These are phyloP conservation scores for Spinus olivaceus DNA, from an alignment of 2,797 vertebrate species.

Conservation along the genomic window DNA sequence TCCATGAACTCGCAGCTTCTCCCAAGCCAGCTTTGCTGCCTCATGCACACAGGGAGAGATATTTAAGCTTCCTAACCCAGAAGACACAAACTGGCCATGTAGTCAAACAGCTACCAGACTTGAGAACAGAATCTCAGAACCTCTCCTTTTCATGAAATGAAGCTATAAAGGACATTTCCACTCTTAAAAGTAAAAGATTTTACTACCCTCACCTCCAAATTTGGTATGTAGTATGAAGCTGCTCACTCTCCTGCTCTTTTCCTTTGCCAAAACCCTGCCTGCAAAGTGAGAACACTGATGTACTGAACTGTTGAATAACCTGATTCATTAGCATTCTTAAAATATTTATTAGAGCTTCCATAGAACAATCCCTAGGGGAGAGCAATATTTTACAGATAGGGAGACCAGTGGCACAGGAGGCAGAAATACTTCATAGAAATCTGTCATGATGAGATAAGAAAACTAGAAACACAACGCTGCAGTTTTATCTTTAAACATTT, in stretches of 20 bases:
- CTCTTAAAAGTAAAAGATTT: neutral
- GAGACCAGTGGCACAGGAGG: neutral
- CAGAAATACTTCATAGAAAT: neutral
- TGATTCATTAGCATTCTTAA: neutral
- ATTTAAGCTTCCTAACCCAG: neutral
- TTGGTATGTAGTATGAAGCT: neutral
- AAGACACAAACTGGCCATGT: neutral
- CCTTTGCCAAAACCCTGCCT: neutral
- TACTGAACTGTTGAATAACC: neutral
- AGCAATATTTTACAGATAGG: neutral
- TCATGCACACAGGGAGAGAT: neutral
- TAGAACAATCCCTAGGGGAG: neutral
- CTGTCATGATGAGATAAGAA: neutral
- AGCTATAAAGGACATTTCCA: neutral
- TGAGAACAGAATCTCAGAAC: neutral
- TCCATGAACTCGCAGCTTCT: neutral
- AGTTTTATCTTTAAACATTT: neutral
- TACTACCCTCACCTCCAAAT: neutral
- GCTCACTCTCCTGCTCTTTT: neutral
- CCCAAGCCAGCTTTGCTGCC: neutral
- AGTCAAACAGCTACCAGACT: neutral
- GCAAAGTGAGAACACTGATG: neutral
- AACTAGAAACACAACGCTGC: neutral
- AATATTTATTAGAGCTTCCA: constrained; percentile 22
- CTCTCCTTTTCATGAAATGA: neutral